phyloP scores from a whole-genome alignment of 1,140 invertebrate genomes.

The Tachypleus tridentatus region DNA sequence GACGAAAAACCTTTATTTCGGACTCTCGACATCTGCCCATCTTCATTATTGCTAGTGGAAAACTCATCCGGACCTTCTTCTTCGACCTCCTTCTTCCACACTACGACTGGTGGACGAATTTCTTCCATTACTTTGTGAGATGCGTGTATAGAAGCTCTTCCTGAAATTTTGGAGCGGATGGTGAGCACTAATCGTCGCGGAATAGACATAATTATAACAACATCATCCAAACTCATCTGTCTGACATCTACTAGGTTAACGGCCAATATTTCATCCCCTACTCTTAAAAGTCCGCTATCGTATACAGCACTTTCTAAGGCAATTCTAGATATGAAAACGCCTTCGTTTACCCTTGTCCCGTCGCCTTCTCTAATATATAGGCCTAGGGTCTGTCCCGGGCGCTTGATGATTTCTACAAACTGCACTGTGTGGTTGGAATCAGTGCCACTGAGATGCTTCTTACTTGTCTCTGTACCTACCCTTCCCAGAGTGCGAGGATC shows the following conservation, averaged over 20 bases:
- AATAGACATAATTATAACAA: conserved; percentile 98
- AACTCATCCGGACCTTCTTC: conserved; percentile 15
- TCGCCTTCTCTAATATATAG: conserved; percentile 96
- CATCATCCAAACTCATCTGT: conserved; percentile 94
- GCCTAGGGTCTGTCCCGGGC: conserved; percentile 94
- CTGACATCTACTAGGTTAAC: conserved; percentile 96
- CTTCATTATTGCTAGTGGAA: conserved; percentile 16
- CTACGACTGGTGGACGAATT: conserved; percentile 10
- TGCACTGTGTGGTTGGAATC: conserved; percentile 47
- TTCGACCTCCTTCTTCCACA: conserved; percentile 14
- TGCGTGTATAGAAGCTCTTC: conserved; percentile 3
- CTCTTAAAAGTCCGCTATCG: conserved; percentile 88
- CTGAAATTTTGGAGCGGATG: conserved; percentile 49
- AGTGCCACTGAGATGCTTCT: conserved; percentile 20
- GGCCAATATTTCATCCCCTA: conserved; percentile 96
- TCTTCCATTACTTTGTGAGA: conserved; percentile 8
- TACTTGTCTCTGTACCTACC: conserved; percentile 54
- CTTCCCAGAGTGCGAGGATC: conserved; percentile 63
- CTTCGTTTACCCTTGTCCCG: conserved; percentile 79
- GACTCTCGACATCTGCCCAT: conserved; percentile 18
- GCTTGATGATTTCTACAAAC: conserved; percentile 97
- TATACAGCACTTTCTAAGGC: conserved; percentile 94
- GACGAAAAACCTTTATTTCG: conserved; percentile 20
- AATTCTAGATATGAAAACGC: conserved; percentile 97
- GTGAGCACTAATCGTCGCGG: conserved; percentile 85